phyloP scores from a whole-genome alignment of 2,888 invertebrate species.

The Trileptium ribeirensis region DNA sequence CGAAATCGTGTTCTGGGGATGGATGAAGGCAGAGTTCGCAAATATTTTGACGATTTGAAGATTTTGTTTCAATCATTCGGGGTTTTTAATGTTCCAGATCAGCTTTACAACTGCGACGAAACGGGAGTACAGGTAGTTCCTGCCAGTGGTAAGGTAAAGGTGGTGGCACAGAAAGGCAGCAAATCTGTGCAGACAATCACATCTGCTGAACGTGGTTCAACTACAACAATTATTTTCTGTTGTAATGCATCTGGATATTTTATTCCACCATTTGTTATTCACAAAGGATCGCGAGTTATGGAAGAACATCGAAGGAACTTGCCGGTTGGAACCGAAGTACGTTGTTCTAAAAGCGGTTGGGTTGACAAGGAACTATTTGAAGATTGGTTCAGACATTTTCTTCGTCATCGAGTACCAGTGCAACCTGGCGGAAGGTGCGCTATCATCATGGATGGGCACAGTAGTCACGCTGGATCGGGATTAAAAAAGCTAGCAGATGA shows the following conservation, averaged over 20 bases:
- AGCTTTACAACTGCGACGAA: background rate
- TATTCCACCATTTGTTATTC: too few relatives aligned
- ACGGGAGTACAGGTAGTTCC: too few relatives aligned
- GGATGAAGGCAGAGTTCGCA: background rate
- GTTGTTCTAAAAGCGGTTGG: conserved; percentile 1
- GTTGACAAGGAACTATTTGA: background rate
- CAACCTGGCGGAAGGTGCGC: background rate
- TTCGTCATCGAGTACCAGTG: background rate
- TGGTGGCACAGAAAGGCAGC: background rate
- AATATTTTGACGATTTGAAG: background rate
- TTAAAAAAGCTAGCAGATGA: background rate
- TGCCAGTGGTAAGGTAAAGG: background rate
- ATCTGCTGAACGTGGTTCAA: conserved; percentile 12
- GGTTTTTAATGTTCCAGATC: background rate
- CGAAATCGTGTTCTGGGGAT: conserved; percentile 12
- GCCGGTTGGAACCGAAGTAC: background rate
- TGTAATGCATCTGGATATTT: conserved; percentile 8
- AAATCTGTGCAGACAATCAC: background rate
- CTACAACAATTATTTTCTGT: background rate
- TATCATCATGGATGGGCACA: background rate
- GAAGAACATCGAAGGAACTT: background rate
- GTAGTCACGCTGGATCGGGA: background rate
- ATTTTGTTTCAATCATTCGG: background rate
- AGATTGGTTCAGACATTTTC: background rate
- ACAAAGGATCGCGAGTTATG: background rate